phyloP scores from a whole-genome alignment of 2,113 vertebrate genomes.

The Eidolon helvum region DNA sequence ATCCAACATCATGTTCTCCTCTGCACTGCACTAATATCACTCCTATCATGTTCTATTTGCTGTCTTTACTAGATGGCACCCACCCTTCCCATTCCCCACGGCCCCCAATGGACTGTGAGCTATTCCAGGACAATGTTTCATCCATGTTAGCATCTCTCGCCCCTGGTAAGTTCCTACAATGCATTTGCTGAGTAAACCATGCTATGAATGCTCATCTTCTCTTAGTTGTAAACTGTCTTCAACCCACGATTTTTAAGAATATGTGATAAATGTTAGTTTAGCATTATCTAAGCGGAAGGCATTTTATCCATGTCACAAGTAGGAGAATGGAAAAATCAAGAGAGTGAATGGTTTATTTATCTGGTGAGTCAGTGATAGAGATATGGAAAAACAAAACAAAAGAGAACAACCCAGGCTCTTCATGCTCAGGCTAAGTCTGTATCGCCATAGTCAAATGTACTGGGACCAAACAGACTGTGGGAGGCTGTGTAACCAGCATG shows the following conservation, averaged over 20 bases:
- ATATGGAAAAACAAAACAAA: not conserved
- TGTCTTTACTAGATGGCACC: not conserved
- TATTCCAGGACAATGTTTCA: not conserved
- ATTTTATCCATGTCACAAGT: not conserved
- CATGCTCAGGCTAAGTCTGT: not conserved
- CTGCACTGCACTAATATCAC: not conserved
- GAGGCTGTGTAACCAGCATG: not conserved
- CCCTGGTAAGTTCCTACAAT: not conserved
- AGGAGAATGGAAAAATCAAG: slow-evolving; percentile 32
- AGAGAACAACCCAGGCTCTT: not conserved
- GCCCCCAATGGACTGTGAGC: not conserved
- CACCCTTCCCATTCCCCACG: not conserved
- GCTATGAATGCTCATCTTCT: not conserved
- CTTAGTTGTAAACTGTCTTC: not conserved
- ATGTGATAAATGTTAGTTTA: not conserved
- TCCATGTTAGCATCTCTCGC: not conserved
- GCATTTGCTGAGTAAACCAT: not conserved
- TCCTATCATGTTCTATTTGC: not conserved
- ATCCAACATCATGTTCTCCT: not conserved
- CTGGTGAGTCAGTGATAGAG: not conserved
- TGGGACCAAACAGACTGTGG: not conserved
- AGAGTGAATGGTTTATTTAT: not conserved
- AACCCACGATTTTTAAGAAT: not conserved
- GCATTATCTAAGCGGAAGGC: not conserved
- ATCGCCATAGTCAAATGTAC: not conserved